Evolutionary conservation across 2,888 invertebrate genomes (phyloP).

Genomic region (Hemistola chrysoprasaria): DNA sequence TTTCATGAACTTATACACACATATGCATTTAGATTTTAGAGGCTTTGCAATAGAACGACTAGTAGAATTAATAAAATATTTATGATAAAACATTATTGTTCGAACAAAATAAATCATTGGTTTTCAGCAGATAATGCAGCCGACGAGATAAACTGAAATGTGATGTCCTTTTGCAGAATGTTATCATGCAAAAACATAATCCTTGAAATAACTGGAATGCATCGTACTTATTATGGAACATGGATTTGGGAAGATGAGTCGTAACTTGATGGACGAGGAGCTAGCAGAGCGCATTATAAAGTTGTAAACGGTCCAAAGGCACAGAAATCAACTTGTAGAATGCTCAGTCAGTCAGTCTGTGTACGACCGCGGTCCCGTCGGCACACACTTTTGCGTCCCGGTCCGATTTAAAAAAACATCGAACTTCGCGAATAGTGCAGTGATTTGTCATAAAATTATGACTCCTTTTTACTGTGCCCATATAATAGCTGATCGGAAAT

Average conservation of each 20-base stretch:
- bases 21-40: no score
- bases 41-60: no score
- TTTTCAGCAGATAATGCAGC: no score
- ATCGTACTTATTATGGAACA: not conserved
- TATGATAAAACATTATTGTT: no score
- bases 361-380: constrained; percentile 41
- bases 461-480: constrained; percentile 39
- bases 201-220: constrained; percentile 6
- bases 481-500: constrained; percentile 22
- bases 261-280: constrained; percentile 8
- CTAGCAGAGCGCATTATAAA: constrained; percentile 7
- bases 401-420: constrained; percentile 3
- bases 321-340: constrained; percentile 23
- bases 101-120: no score
- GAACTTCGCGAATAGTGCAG: constrained; percentile 48
- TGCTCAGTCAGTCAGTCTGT: constrained; percentile 44
- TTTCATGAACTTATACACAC: no score
- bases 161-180: constrained; percentile 16
- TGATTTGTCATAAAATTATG: constrained; percentile 45
- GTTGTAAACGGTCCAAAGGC: constrained; percentile 11
- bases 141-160: no score
- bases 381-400: constrained; percentile 19
- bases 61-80: no score
- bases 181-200: constrained; percentile 38
- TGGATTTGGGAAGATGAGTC: constrained; percentile 9